Base-by-base conservation (phyloP, 2,113 vertebrate genomes). In the Bubo scandiacus region DNA sequence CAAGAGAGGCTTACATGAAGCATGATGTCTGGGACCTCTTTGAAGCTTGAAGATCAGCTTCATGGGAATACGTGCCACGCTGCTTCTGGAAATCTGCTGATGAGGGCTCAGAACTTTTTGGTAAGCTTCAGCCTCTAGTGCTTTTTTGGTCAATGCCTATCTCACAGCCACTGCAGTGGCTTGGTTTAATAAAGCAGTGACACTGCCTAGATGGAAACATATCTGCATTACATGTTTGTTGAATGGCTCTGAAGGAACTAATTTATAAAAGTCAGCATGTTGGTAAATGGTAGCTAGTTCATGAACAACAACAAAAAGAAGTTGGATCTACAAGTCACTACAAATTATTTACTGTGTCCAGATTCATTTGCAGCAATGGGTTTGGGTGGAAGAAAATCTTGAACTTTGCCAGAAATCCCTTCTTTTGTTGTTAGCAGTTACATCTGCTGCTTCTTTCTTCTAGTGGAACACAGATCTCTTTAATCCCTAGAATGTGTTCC, bases 401-500 rank as follows among this genome's bases (percentile, higher is more conserved):
- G 95, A 91, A 63, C 51, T 92, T 81, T 91, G 66, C 75, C 66
- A 95, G 92, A 96, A 94, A 79, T 73, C 87, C 12, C 15, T 57
- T 85, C 47, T 94, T 90, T 97, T 95, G 45, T 75, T 90, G 92
- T 96, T 86, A 94, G 51, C 90, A 88, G 79, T 96, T 95, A 84
- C 94, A 96, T 96, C 92, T 96, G 91, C 65, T 94, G 74, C 70
- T 94, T 79, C 91, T 96, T 96, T 96, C 92, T 96, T 97, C 90
- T 83, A 88, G 71, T 81, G 81, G 82, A 96, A 86, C 6, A 58
- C 77, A 97, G 97, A 98, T 96, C 96, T 93, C 92, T 97, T 84
- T 98, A 98, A 98, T 98, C 96, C 91, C 85, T 81, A 75, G 94
- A 98, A 98, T 98, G 78, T 97, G 96, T 95, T 98, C 90, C 88